Base-by-base conservation (phyloP, 2,797 vertebrate species). In the Streptopelia turtur region DNA sequence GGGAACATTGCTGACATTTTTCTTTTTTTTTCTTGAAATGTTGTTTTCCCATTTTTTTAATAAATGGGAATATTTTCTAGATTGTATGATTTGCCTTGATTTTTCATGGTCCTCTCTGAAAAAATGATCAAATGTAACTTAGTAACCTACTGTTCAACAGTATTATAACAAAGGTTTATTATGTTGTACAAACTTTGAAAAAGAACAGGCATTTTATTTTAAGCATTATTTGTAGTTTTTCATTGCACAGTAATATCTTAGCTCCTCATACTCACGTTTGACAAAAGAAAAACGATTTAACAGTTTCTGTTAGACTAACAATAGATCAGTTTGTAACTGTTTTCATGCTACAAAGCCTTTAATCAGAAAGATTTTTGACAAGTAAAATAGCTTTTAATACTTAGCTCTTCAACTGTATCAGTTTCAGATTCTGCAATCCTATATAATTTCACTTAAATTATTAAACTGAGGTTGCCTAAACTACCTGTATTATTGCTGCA, bases 311-410 rank as follows among this genome's bases (percentile, higher is more conserved):
- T 94, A 18, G 63, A 83, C 61, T 92, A 63, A 66, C 59, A 98
- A 98, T 95, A 97, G 98, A 43, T 97, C 92, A 89, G 17, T 98
- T 31, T 98, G 98, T 83, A 98, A 98, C 81, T 97, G 94, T 93
- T 95, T 94, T 37, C 98, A 98, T 90, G 47, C 92, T 76, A 56
- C 98, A 56, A 98, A 97, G 82, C 98, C 89, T 77, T 16, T 97
- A 6, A 93, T 78, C 28, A 96, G 98, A 66, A 98, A 98, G 94
- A 81, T 59, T 59, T 45, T 89, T 98, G n/a, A 94, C 98, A 90
- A 98, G 98, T 98, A 97, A 93, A 76, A 74, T 65, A 53, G 33
- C 55, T 83, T 92, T 82, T 75, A 76, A 41, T 53, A 41, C 47
- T 59, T 59, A 72, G n/a, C 41, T 83, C 31, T 56, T 72, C 8